A percentile compares a stretch with the other conserved stretches of the same genome.
Conservation (phyloP, 2,888 invertebrate species). For the Dichetophora obliterata region DNA sequence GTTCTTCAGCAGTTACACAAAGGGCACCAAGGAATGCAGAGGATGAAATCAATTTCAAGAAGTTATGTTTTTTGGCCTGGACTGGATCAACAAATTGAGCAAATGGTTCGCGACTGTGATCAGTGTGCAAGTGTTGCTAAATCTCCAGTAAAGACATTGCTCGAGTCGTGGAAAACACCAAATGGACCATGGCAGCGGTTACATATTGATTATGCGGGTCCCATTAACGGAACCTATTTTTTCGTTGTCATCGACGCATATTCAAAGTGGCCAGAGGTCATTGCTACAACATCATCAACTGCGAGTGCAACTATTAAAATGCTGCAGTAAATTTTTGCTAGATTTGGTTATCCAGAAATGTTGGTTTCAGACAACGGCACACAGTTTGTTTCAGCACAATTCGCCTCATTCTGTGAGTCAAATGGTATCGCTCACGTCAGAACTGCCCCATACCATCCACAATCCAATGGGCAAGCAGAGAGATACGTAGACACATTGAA, state of each 20-base stretch:
- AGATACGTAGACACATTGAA: not conserved
- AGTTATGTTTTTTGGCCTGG: constrained; percentile 44
- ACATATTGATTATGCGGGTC: not conserved
- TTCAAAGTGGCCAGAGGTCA: no score
- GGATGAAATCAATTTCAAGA: constrained; percentile 45
- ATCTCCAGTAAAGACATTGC: not conserved
- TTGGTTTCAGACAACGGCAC: not conserved
- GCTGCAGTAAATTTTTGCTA: not conserved
- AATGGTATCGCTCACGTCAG: not conserved
- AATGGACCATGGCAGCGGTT: not conserved
- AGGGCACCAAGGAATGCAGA: not conserved
- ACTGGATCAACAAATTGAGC: constrained; percentile 18
- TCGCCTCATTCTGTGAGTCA: not conserved
- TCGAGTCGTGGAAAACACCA: not conserved
- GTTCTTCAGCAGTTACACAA: no score
- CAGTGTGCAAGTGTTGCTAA: not conserved
- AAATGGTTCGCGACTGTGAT: constrained; percentile 8
- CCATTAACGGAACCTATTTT: no score
- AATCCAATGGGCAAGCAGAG: not conserved
- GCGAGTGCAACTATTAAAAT: not conserved
- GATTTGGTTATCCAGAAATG: not conserved
- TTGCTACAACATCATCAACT: no score
- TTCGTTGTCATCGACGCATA: no score
- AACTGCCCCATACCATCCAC: not conserved
- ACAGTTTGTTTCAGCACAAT: not conserved